These are phyloP conservation scores for Latrodectus geometricus DNA, from an alignment of 1,140 invertebrate species.

Conservation along the genomic window DNA sequence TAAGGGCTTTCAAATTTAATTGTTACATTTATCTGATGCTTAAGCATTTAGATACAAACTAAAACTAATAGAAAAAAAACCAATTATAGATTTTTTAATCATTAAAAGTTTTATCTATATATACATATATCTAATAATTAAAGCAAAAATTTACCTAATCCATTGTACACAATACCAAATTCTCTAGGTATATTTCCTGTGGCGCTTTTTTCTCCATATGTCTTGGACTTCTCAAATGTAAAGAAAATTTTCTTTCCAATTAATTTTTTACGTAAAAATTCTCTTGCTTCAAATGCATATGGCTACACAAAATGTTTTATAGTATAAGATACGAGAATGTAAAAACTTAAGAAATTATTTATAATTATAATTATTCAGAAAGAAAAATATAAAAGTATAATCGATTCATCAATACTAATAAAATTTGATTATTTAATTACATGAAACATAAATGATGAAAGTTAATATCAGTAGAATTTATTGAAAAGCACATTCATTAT, in stretches of 20 bases:
- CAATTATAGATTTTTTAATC: background rate
- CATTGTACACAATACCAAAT: slow-evolving; percentile 88
- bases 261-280: slow-evolving; percentile 95
- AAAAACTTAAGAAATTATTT: too few relatives aligned
- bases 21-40: background rate
- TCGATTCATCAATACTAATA: too few relatives aligned
- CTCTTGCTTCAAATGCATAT: slow-evolving; percentile 97
- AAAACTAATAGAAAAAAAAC: background rate
- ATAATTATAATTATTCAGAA: too few relatives aligned
- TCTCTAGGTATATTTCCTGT: slow-evolving; percentile 76
- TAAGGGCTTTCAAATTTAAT: background rate
- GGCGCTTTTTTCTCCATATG: background rate
- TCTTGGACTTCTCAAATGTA: slow-evolving; percentile 21
- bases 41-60: background rate
- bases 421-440: too few relatives aligned
- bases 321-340: too few relatives aligned
- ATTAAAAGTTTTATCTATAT: too few relatives aligned
- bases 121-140: background rate
- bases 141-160: slow-evolving; percentile 66
- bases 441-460: too few relatives aligned
- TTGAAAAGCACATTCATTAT: too few relatives aligned
- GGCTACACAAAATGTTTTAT: slow-evolving; percentile 72
- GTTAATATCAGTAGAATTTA: too few relatives aligned
- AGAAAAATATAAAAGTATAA: too few relatives aligned
- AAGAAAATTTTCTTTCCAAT: slow-evolving; percentile 89